Evolutionary conservation across 2,113 vertebrate genomes (phyloP).

Genomic region (Andinoacara biseriatus): DNA sequence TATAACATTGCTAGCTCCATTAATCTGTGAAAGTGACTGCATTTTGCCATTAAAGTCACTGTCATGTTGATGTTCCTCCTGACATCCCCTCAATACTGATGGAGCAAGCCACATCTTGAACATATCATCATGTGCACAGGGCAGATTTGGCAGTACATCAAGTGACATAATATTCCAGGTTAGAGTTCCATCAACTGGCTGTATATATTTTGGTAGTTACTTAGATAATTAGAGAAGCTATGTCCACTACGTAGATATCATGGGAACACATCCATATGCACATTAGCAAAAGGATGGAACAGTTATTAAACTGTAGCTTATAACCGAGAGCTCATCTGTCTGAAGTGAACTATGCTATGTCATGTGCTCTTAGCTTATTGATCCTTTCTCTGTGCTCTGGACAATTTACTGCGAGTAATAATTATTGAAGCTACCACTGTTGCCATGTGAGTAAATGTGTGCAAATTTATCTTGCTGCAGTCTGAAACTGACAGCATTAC

Average conservation of each 20-base stretch:
- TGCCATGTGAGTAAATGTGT: background rate
- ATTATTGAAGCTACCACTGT: background rate
- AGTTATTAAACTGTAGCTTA: background rate
- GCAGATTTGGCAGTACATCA: constrained; percentile 7
- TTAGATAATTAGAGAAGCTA: background rate
- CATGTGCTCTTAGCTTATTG: background rate
- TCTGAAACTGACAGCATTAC: background rate
- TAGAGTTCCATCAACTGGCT: background rate
- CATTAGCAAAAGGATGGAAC: background rate
- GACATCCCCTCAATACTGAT: background rate
- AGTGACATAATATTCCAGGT: background rate
- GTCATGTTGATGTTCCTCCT: background rate
- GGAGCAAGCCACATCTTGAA: background rate
- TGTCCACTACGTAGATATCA: background rate
- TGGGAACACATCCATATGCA: background rate
- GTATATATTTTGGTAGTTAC: background rate
- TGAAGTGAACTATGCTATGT: background rate
- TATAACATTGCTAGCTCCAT: background rate
- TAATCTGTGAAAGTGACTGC: background rate
- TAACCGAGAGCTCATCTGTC: background rate
- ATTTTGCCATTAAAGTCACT: background rate
- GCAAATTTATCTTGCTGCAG: background rate
- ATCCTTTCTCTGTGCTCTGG: background rate
- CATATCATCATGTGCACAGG: background rate
- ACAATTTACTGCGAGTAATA: background rate